Conservation (phyloP, 1,140 invertebrate genomes). For the Laupala kohalensis region DNA sequence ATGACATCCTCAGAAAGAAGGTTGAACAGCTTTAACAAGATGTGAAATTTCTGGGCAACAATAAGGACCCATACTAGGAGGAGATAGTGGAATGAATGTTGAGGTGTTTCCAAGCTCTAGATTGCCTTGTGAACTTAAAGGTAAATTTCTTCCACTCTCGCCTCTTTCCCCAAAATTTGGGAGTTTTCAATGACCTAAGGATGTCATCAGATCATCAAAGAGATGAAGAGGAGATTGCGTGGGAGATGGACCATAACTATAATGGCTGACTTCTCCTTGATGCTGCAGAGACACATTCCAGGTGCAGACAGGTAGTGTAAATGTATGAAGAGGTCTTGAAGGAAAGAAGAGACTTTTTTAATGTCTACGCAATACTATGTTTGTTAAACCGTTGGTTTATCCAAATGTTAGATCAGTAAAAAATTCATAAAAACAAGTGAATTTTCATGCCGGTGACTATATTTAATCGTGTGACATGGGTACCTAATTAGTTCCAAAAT, state of each 20-base stretch:
- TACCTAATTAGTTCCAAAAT: too few species aligned
- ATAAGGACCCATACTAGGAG: conserved; percentile 21
- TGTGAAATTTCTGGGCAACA: conserved; percentile 20
- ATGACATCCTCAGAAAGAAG: background rate
- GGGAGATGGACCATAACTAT: conserved; percentile 6
- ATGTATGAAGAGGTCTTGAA: too few species aligned
- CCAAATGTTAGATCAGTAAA: too few species aligned
- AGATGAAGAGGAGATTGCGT: conserved; percentile 24
- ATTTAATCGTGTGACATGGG: too few species aligned
- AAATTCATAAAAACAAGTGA: too few species aligned
- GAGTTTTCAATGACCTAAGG: conserved; percentile 25
- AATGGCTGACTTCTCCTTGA: background rate
- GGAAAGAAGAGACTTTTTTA: too few species aligned
- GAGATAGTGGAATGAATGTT: conserved; percentile 19
- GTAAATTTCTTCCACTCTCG: conserved; percentile 27
- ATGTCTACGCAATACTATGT: too few species aligned
- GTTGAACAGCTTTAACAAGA: background rate
- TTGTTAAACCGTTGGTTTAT: too few species aligned
- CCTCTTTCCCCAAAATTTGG: conserved; percentile 25
- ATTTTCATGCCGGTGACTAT: too few species aligned
- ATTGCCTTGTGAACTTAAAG: conserved; percentile 25
- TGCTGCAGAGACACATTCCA: too few species aligned
- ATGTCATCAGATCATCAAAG: conserved; percentile 23
- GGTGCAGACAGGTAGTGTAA: too few species aligned
- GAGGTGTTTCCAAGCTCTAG: conserved; percentile 19